These are phyloP conservation scores for Lutjanus erythropterus DNA, from an alignment of 2,113 vertebrate genomes.

Conservation along the genomic window DNA sequence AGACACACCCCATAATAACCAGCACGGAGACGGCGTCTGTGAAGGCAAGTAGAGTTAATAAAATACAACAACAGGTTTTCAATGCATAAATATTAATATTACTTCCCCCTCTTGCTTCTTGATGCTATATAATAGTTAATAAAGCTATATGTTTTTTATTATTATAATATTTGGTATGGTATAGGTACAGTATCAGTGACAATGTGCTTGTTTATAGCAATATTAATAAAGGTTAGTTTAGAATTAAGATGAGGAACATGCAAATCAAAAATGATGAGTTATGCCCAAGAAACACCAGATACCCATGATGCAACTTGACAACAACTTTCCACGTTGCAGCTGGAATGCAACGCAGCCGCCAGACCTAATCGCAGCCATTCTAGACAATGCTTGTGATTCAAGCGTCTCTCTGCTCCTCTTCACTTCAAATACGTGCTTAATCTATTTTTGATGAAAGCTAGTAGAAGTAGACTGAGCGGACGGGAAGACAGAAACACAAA, in stretches of 20 bases:
- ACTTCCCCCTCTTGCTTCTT: not conserved
- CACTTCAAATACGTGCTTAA: no score
- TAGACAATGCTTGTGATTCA: no score
- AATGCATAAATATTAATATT: not conserved
- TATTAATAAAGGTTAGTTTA: not conserved
- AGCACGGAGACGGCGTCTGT: slow-evolving; percentile 67
- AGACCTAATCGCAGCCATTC: no score
- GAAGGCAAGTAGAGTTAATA: slow-evolving; percentile 23
- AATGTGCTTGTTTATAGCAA: not conserved
- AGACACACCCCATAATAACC: slow-evolving; percentile 92
- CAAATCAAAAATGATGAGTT: not conserved
- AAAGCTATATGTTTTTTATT: not conserved
- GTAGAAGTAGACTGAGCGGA: no score
- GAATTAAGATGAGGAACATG: not conserved
- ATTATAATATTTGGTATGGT: not conserved
- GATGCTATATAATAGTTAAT: not conserved
- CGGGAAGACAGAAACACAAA: no score
- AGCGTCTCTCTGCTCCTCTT: no score
- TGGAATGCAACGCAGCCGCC: no score
- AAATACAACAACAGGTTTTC: not conserved
- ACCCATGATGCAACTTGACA: slow-evolving; percentile 13
- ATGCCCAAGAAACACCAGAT: not conserved
- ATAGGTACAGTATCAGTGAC: not conserved
- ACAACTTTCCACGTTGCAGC: no score
- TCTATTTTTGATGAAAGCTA: no score